Conservation (phyloP, 2,113 vertebrate species). For the Craseonycteris thonglongyai region DNA sequence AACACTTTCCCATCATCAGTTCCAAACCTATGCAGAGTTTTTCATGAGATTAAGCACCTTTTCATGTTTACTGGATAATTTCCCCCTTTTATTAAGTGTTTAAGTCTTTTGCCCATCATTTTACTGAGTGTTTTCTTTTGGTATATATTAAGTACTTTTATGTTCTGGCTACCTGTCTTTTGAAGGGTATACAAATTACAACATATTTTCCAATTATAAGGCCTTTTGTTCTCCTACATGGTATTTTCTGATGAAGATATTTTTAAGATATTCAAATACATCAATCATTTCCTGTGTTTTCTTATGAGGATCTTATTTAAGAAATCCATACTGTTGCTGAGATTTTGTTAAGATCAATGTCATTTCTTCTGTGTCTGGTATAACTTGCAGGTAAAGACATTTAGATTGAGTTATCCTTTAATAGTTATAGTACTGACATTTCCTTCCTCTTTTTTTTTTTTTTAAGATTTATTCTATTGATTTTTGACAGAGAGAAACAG, state of each 20-base stretch:
- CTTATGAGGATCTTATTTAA: not conserved
- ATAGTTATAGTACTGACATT: not conserved
- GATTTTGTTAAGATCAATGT: not conserved
- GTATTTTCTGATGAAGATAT: not conserved
- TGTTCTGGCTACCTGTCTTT: not conserved
- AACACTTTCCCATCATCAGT: not conserved
- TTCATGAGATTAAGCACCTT: not conserved
- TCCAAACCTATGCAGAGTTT: accelerated
- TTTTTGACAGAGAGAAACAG: no score
- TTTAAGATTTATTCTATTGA: no score
- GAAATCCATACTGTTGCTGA: no score
- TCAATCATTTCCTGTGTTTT: not conserved
- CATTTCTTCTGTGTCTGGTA: not conserved
- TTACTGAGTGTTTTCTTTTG: not conserved
- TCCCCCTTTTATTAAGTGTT: not conserved
- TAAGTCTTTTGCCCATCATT: not conserved
- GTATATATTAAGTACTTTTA: not conserved
- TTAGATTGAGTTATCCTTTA: no score
- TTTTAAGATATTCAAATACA: not conserved
- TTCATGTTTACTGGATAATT: not conserved
- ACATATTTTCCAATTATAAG: not conserved
- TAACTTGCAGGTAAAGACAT: not conserved
- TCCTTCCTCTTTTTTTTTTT: no score
- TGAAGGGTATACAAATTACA: not conserved
- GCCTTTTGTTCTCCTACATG: not conserved